These are phyloP conservation scores for Xenops minutus DNA, from an alignment of 2,797 vertebrate genomes.

Conservation along the genomic window DNA sequence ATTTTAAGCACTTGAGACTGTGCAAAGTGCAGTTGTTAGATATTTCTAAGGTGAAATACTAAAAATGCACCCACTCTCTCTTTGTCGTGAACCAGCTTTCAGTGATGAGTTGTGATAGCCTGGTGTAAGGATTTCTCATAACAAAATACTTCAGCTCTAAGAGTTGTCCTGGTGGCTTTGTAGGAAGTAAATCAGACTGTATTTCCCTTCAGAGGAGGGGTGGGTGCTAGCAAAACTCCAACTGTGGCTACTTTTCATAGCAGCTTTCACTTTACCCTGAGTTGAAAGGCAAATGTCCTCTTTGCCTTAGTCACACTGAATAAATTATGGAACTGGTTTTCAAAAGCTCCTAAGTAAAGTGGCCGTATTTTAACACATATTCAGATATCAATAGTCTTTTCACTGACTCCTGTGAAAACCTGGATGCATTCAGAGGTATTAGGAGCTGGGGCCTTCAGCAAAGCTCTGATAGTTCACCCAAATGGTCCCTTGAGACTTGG, in stretches of 20 bases:
- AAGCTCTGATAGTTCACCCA: not conserved
- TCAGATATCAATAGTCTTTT: not conserved
- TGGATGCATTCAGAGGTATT: not conserved
- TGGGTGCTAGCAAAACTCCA: not conserved
- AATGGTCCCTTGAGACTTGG: not conserved
- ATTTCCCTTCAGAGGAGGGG: not conserved
- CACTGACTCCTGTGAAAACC: not conserved
- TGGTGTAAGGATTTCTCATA: not conserved
- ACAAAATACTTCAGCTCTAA: not conserved
- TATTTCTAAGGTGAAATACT: not conserved
- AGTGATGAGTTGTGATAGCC: not conserved
- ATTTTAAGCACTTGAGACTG: not conserved
- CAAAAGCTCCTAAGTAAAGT: not conserved
- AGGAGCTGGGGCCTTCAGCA: not conserved
- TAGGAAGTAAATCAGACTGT: not conserved
- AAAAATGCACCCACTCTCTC: not conserved
- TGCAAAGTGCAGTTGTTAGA: not conserved
- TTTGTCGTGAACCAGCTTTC: not conserved
- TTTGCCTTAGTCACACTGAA: not conserved
- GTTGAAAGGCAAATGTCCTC: not conserved
- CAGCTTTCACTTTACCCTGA: not conserved
- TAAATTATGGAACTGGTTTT: not conserved
- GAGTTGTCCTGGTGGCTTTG: not conserved
- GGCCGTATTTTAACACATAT: not conserved
- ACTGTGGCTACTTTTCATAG: not conserved